Base-by-base conservation (phyloP, 2,797 vertebrate species). In the Champsocephalus gunnari region DNA sequence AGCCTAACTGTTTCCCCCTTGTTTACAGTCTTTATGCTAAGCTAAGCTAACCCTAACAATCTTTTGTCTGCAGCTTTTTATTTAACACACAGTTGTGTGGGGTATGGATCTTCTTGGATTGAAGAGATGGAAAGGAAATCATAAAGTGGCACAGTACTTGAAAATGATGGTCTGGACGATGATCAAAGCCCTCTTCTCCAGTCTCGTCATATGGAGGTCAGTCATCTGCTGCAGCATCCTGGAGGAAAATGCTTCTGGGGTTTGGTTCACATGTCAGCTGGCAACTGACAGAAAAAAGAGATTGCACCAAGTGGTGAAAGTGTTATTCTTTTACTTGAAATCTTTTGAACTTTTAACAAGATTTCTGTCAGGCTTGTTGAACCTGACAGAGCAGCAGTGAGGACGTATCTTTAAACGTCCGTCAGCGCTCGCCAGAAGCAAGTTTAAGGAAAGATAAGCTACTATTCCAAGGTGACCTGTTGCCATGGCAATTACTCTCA, bases 381-480 rank as follows among this genome's bases (percentile, higher is more conserved):
- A 57, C 43, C 12, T 32, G 57, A 24, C 50, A 0, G 6, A 7
- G 14, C 1, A 38, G 12, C 34, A n/a, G 5, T 51, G 19, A 9
- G 19, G 66, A 21, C 56, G 32, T 3, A 2, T 45, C 56, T 41
- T 69, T 50, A 65, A 54, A 44, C 61, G 43, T 57, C 11, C 53
- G 38, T 66, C 64, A 32, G 24, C 10, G 2, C 32, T 71, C 34
- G 17, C 24, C 48, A 59, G 60, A 68, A 64, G 32, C 50, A 48
- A 43, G 50, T 55, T 65, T 19, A 45, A 51, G 17, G 59, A 17
- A 54, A 45, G 73, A 77, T 50, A 79, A 70, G 48, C 10, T 50
- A 12, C 60, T 34, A 61, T 66, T 68, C 68, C 86, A 92, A 93
- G 91, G 91, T 94, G 89, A 94, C 92, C 89, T 86, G 83, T 87